Evolutionary conservation across 2,113 vertebrate genomes (phyloP).

Genomic region (Neopipo cinnamomea): DNA sequence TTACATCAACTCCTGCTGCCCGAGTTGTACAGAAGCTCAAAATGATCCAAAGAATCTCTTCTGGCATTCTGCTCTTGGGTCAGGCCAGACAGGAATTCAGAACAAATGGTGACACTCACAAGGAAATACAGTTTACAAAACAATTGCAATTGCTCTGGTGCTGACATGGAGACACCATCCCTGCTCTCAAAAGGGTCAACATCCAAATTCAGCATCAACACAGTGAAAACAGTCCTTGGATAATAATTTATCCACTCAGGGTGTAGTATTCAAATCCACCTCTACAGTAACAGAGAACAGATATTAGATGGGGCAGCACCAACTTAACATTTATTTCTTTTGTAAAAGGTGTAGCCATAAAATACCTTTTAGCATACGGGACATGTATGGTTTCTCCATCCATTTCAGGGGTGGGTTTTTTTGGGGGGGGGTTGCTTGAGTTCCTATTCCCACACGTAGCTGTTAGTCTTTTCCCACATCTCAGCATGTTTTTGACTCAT

Average conservation of each 20-base stretch:
- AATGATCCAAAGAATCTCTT: not conserved
- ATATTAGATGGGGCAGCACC: not conserved
- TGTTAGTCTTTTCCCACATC: not conserved
- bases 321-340: not conserved
- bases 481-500: not conserved
- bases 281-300: not conserved
- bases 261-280: not conserved
- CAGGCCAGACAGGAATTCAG: not conserved
- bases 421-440: not conserved
- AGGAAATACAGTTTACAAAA: not conserved
- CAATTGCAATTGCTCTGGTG: not conserved
- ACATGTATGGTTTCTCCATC: fast-evolving
- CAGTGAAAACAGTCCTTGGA: not conserved
- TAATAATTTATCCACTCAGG: not conserved
- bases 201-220: not conserved
- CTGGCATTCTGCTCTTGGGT: not conserved
- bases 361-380: not conserved
- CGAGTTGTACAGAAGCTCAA: not conserved
- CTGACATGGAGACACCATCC: not conserved
- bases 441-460: not conserved
- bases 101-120: not conserved
- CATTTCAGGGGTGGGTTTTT: not conserved
- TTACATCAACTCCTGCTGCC: slow-evolving; percentile 30
- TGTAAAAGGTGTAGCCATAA: not conserved
- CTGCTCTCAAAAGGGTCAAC: not conserved